A percentile compares a stretch with the other conserved stretches of the same genome.
Evolutionary conservation across 2,888 invertebrate genomes (phyloP).

Genomic region (Ochlodes sylvanus): DNA sequence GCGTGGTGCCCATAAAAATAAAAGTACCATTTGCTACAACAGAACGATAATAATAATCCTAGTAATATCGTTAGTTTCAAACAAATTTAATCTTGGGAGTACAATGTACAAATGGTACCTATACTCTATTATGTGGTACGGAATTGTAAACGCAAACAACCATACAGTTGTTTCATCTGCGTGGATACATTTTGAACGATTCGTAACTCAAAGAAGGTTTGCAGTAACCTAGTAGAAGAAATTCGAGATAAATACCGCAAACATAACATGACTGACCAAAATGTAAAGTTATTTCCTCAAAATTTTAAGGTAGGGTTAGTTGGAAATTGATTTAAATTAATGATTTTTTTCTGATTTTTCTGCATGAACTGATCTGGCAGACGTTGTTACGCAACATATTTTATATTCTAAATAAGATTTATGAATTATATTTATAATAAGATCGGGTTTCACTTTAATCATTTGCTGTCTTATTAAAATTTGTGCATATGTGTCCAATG

Average conservation of each 20-base stretch:
- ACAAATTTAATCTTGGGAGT: neutral
- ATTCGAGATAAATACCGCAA: too few species aligned
- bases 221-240: neutral
- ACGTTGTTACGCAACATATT: too few species aligned
- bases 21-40: slow-evolving; percentile 20
- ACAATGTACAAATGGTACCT: neutral
- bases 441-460: too few species aligned
- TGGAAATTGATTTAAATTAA: too few species aligned
- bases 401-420: too few species aligned
- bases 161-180: neutral
- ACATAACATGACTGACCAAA: neutral
- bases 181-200: neutral
- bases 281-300: too few species aligned
- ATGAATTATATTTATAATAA: too few species aligned
- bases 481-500: too few species aligned
- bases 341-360: too few species aligned
- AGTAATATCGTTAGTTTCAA: slow-evolving; percentile 14
- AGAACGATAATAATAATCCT: slow-evolving; percentile 8
- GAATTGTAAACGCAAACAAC: neutral
- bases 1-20: slow-evolving; percentile 28
- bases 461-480: too few species aligned
- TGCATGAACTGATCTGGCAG: too few species aligned
- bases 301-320: too few species aligned
- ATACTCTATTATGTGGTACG: neutral
- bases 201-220: neutral